Base-by-base conservation (phyloP, 1,140 invertebrate species). In the Onthophagus taurus region DNA sequence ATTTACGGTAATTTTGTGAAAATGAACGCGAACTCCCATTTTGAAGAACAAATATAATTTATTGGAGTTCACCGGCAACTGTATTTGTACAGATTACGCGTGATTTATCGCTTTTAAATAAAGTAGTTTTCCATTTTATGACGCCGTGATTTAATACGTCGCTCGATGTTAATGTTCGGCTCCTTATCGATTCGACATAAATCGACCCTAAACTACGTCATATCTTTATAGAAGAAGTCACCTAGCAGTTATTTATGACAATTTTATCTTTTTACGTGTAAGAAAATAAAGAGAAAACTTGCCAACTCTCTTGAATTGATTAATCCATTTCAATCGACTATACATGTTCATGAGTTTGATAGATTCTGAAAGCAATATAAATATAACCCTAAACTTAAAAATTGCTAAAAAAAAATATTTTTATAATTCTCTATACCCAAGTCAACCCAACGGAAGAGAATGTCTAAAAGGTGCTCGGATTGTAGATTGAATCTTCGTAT, bases 1-100 rank as follows among this genome's bases (percentile, higher is more conserved):
- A 62, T 62, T 62, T 62, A 62, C 60, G 60, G 53, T 60, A 62
- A 62, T 62, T 62, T 62, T 58, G 60, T 60, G 60, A 62, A 60
- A 62, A 62, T 62, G 60, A 62, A 62, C 58, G 57, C 56, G 50
- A 59, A 57, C 57, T 58, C 59, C 59, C 58, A 59, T 61, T 61
- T 60, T 59, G 58, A 60, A 60, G 59, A 60, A 61, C 59, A 58
- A 62, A 57, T 54, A 51, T 57, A 60, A 62, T 60, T 62, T 60
- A 62, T 58, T 57, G 45, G 45, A 47, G 45, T 48, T 39, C 49
- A 42, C 41, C n/a, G 35, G 55, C 59, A 55, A 60, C 59, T 60
- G 59, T 53, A 60, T 60, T 60, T 60, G 56, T 60, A 60, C 53
- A 57, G 59, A 60, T 60, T 60, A 60, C 57, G 51, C 21, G 38